Base-by-base conservation (phyloP, 2,113 vertebrate genomes). In the Corvus cornix region DNA sequence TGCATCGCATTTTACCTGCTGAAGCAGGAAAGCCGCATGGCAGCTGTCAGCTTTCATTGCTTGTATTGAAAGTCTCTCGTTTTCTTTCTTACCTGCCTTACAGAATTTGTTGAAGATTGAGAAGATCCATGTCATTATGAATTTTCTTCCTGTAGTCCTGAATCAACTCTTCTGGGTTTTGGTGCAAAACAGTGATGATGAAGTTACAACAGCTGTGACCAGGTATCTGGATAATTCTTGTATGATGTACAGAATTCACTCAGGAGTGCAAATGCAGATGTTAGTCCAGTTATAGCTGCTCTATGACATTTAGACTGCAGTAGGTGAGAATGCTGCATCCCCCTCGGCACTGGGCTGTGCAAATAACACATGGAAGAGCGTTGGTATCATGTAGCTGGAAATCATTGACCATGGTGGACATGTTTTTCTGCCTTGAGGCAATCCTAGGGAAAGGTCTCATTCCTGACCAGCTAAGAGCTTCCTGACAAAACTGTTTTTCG, bases 151-250 rank as follows among this genome's bases (percentile, higher is more conserved):
- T n/a, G 93, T 99, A 76, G 98, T 99, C 90, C 98, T 99, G 94
- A 99, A 99, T 98, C 99, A 99, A 39, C 99, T 99, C 64, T 99
- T 99, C 96, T 98, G 98, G 98, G 98, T 99, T 94, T 98, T 99
- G 81, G 98, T 99, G 70, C 98, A 99, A 96, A 99, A 98, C 80
- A 98, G 98, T 55, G 98, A 99, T 11, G 99, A 99, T 52, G 99
- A 99, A 66, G 98, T 99, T 94, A 98, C 98, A 58, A 98, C 98
- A 81, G 96, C 98, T 89, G 98, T 99, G 97, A 99, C 98, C 96
- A 99, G 99, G 99, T 99, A 98, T 11, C 41, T 72, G 26, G n/a
- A 9, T n/a, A 9, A 52, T 15, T 55, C 21, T 59, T 78, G 20
- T 53, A n/a, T 23, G 24, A 56, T 23, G 49, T n/a, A 13, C 39